These are phyloP conservation scores for Mythimna loreyi DNA, from an alignment of 2,888 invertebrate species.

Conservation along the genomic window DNA sequence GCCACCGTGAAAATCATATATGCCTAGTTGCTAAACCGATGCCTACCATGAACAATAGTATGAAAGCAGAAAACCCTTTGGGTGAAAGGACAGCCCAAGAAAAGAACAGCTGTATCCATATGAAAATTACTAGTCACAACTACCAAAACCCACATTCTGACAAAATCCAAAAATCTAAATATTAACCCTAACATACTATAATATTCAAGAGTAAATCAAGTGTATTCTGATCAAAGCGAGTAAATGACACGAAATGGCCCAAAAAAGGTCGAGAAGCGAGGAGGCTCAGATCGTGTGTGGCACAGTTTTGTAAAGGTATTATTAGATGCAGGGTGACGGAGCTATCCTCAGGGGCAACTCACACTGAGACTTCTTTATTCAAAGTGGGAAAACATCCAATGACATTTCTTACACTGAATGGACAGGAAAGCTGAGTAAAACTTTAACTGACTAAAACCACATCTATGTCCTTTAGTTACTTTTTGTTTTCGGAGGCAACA, in stretches of 20 bases:
- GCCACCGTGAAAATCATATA: too few species aligned
- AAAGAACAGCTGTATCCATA: not conserved
- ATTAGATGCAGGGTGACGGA: slow-evolving; percentile 38
- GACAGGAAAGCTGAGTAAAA: too few species aligned
- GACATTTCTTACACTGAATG: too few species aligned
- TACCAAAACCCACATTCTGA: not conserved
- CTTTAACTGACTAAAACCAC: too few species aligned
- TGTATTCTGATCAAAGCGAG: slow-evolving; percentile 56
- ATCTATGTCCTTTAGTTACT: too few species aligned
- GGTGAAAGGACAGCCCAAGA: too few species aligned
- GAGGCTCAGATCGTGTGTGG: slow-evolving; percentile 32
- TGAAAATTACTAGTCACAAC: not conserved
- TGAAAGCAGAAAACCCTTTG: too few species aligned
- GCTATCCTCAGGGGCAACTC: slow-evolving; percentile 18
- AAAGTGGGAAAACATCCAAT: too few species aligned
- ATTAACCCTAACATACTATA: slow-evolving; percentile 9
- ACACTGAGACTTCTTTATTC: not conserved
- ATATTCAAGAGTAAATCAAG: slow-evolving; percentile 60
- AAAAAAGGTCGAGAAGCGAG: slow-evolving; percentile 57
- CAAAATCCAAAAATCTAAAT: not conserved
- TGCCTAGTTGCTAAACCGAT: too few species aligned
- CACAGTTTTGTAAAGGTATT: slow-evolving; percentile 42
- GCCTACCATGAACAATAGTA: too few species aligned
- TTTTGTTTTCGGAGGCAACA: too few species aligned
- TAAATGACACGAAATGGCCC: slow-evolving; percentile 52